Base-by-base conservation (phyloP, 2,113 vertebrate species). In the Macrotus californicus region DNA sequence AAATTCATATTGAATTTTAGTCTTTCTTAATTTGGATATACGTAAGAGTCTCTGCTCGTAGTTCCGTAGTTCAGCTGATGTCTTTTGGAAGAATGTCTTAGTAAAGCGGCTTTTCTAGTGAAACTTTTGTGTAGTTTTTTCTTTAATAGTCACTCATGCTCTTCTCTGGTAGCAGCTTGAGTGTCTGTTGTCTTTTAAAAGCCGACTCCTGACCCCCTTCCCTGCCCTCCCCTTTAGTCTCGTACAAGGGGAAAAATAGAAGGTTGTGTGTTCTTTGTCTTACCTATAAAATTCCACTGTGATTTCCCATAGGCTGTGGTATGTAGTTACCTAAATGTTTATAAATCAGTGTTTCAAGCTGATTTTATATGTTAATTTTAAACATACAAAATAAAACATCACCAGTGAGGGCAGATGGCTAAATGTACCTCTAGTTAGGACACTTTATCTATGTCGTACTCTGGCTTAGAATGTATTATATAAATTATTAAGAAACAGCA, bases 71-170 rank as follows among this genome's bases (percentile, higher is more conserved):
- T 92, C n/a, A 86, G 11, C 24, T 87, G 52, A 39, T 54, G 1
- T 29, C 24, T 75, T 86, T n/a, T 9, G 29, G 69, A 90, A 41
- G 13, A 66, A 39, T 92, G n/a, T 50, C 15, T 92, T 85, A 43
- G 4, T 43, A 83, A 84, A 79, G 12, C 73, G 73, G 19, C 46
- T 92, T 92, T 93, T 80, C 87, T 31, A 48, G 29, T 85, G 64
- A 75, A 87, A 93, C 29, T 76, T 93, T 67, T 93, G 7, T 36
- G 81, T 34, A 22, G 7, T 43, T 86, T 94, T 88, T 80, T 92
- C 91, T 90, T 76, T 88, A 72, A 39, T 59, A 72, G 34, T 61
- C 67, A 19, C 59, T 87, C 21, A 18, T 85, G 52, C 11, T 70
- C 75, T 93, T 86, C 26, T 72, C 39, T 87, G 34, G n/a, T 92